These are phyloP conservation scores for Sebastes minor DNA, from an alignment of 2,797 vertebrate species.

Conservation along the genomic window DNA sequence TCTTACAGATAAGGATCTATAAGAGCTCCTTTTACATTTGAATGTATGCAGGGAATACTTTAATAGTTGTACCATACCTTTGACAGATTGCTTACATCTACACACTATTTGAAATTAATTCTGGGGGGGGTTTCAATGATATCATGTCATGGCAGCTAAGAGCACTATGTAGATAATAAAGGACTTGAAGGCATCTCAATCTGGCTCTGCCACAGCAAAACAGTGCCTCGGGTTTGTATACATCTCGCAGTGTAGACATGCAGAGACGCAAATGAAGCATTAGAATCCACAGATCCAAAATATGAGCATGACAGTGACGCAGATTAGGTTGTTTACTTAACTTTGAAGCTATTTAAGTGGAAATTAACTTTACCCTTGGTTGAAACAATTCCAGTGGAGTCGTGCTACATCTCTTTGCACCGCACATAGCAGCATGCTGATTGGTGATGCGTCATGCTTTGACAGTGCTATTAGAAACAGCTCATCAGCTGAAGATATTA, in stretches of 20 bases:
- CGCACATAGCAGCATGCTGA: slow-evolving; percentile 1
- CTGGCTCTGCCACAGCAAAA: slow-evolving; percentile 13
- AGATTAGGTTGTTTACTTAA: slow-evolving; percentile 42
- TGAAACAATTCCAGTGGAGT: slow-evolving; percentile 2
- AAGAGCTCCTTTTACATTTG: neutral
- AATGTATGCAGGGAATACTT: neutral
- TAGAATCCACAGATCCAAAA: slow-evolving; percentile 23
- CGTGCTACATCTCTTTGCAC: neutral
- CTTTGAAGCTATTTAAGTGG: slow-evolving; percentile 35
- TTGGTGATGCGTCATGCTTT: slow-evolving; percentile 4
- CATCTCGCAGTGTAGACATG: slow-evolving; percentile 14
- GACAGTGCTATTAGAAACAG: neutral
- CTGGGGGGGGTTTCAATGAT: neutral
- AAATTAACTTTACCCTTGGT: slow-evolving; percentile 32
- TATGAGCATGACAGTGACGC: slow-evolving; percentile 31
- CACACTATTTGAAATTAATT: neutral
- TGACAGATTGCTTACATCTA: neutral
- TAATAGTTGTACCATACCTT: neutral
- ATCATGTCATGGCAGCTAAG: neutral
- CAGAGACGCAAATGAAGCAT: slow-evolving; percentile 25
- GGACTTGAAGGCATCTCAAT: neutral
- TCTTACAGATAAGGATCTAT: too few relatives aligned
- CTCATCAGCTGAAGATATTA: slow-evolving; percentile 13
- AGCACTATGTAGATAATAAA: slow-evolving; percentile 9
- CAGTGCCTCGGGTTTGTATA: slow-evolving; percentile 21